phyloP scores from a whole-genome alignment of 1,140 invertebrate species.

The Drosophila melanica region DNA sequence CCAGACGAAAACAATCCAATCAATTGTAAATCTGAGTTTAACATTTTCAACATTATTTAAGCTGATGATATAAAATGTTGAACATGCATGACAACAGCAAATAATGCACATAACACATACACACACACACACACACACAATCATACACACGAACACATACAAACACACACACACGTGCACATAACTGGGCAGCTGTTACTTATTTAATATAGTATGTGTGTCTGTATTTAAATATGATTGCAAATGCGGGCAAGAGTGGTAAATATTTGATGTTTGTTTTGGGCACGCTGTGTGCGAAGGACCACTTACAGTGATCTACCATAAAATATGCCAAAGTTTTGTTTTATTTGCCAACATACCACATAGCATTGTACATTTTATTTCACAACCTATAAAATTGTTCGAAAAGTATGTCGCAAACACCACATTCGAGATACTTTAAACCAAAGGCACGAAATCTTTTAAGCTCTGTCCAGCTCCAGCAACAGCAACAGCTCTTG shows the following conservation, averaged over 20 bases:
- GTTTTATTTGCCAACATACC: constrained; percentile 47
- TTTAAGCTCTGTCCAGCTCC: constrained; percentile 3
- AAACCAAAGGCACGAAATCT: constrained; percentile 22
- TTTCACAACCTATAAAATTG: constrained; percentile 42
- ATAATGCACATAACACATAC: background rate
- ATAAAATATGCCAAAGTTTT: constrained; percentile 50
- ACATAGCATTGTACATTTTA: constrained; percentile 42
- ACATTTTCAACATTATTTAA: constrained; percentile 25
- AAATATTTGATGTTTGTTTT: constrained; percentile 49
- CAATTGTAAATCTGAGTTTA: constrained; percentile 5
- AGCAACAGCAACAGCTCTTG: background rate
- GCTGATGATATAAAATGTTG: constrained; percentile 22
- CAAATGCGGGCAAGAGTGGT: constrained; percentile 47
- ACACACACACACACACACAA: constrained; percentile 7
- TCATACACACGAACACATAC: background rate
- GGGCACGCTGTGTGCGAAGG: constrained; percentile 9
- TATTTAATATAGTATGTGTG: constrained; percentile 8
- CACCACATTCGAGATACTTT: constrained; percentile 13
- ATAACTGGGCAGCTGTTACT: constrained; percentile 27
- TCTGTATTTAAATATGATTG: constrained; percentile 28
- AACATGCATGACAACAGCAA: constrained; percentile 14
- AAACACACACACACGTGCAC: background rate
- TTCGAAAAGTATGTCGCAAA: constrained; percentile 14
- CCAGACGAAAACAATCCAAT: constrained; percentile 9
- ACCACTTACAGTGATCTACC: constrained; percentile 16